Evolutionary conservation across 2,113 vertebrate genomes (phyloP).

Genomic region (Ictalurus furcatus): DNA sequence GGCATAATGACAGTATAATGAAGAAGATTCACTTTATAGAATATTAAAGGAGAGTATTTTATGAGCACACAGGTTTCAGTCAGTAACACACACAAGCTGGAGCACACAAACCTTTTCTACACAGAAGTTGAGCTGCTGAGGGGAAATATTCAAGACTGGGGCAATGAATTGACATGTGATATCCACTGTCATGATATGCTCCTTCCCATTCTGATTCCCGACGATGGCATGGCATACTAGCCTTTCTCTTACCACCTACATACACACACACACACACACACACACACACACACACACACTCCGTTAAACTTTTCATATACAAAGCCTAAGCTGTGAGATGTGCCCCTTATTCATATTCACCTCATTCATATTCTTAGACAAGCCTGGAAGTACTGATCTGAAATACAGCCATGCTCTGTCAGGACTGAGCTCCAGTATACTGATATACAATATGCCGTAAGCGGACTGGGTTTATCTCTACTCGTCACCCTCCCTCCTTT

Average conservation of each 20-base stretch:
- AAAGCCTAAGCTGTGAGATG: constrained; percentile 3
- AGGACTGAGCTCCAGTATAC: constrained; percentile 11
- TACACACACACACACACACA: constrained; percentile 19
- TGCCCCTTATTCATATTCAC: constrained; percentile 4
- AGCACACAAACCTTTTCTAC: constrained; percentile 76
- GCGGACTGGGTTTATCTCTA: constrained; percentile 22
- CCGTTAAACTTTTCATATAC: constrained; percentile 1
- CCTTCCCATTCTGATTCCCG: constrained; percentile 60
- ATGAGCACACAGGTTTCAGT: not conserved
- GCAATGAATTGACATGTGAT: constrained; percentile 80
- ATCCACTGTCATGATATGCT: constrained; percentile 72
- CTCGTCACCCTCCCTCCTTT: constrained; percentile 45
- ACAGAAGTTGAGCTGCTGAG: constrained; percentile 74
- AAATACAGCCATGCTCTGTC: constrained; percentile 35
- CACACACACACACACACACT: not conserved
- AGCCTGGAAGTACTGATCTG: constrained; percentile 15
- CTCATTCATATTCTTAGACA: constrained; percentile 36
- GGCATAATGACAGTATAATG: not conserved
- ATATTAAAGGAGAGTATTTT: not conserved
- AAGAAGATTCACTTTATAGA: constrained; percentile 6
- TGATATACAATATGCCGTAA: constrained; percentile 1
- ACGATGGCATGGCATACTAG: constrained; percentile 77
- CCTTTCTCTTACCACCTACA: constrained; percentile 76
- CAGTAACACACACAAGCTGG: not conserved
- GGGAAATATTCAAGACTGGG: constrained; percentile 75